Base-by-base conservation (phyloP, 2,888 invertebrate genomes). In the Carabus problematicus region DNA sequence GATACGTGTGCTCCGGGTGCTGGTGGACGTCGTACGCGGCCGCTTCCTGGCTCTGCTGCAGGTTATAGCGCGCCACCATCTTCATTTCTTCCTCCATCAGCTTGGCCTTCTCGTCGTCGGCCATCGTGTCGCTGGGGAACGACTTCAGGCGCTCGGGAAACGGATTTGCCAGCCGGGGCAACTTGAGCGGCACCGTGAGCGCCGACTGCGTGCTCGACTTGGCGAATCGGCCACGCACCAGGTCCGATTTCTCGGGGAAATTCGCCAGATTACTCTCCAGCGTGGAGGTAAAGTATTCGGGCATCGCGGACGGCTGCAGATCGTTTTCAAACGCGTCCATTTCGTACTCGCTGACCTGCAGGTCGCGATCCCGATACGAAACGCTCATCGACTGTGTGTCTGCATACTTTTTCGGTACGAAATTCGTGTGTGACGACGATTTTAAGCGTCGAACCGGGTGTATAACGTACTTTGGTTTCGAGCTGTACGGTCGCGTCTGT, bases 81-180 rank as follows among this genome's bases (percentile, higher is more conserved):
- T 73, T 71, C 7, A 72, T 72, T 61, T 80, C 79, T 7, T 79
- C 77, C 67, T 77, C 75, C 79, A 79, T 81, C 67, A 79, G 78
- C 7, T 78, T 76, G 2, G 81, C 80, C 70, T 81, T 81, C 67
- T 81, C 82, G 66, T 79, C 77, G 72, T 82, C 81, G 8, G 80
- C 79, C 3, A 79, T 75, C 2, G 77, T 79, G 70, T 80, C 78
- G 0, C 80, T 80, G 8, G 75, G 76, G 78, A 81, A 81, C 63
- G 77, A 74, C 69, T 81, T 81, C 0, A 82, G 79, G 0, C 81
- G 81, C 45, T 80, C 79, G 0, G 82, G 81, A 73, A 82, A 81
- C 3, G 81, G 81, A 64, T 75, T 79, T 0, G 81, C 79, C 71
- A 81, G 29, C 1, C 11, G 40, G 8, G 56, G 19, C 12, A 52